Percentiles rank a stretch among this genome's conserved stretches.
Conservation (phyloP, 2,888 invertebrate species). For the Eupelmus urozonus region DNA sequence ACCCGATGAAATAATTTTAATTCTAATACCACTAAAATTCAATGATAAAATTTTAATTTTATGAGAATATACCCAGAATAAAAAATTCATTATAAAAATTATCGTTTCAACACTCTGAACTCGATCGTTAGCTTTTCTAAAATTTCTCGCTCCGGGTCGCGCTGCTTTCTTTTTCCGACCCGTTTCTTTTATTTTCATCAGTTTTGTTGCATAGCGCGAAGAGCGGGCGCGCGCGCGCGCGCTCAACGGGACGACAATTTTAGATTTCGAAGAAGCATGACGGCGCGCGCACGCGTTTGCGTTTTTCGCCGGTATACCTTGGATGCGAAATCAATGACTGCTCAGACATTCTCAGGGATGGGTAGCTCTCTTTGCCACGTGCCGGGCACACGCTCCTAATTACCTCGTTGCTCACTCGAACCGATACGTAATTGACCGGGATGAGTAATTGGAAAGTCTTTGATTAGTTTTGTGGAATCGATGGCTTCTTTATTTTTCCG, state of each 20-base stretch:
- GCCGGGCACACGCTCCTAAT: not conserved
- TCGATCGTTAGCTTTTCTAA: too few species aligned
- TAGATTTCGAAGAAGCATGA: slow-evolving; percentile 55
- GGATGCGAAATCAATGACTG: too few species aligned
- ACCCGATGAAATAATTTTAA: too few species aligned
- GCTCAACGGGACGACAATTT: slow-evolving; percentile 39
- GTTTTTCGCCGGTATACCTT: slow-evolving; percentile 31
- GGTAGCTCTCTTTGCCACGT: not conserved
- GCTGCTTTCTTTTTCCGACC: not conserved
- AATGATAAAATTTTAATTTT: too few species aligned
- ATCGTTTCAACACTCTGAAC: too few species aligned
- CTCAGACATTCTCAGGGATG: not conserved
- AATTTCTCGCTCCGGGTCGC: too few species aligned
- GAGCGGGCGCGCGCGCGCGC: too few species aligned
- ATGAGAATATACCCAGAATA: too few species aligned
- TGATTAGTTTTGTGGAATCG: not conserved
- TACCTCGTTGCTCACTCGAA: not conserved
- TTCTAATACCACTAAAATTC: too few species aligned
- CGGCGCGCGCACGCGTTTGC: slow-evolving; percentile 18
- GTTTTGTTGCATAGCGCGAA: slow-evolving; percentile 35
- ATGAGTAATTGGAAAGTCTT: slow-evolving; percentile 17
- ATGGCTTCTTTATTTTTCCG: not conserved
- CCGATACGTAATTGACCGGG: slow-evolving; percentile 14
- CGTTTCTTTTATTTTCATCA: slow-evolving; percentile 13
- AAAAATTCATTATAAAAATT: too few species aligned